Evolutionary conservation across 1,140 invertebrate species (phyloP).

Genomic region (Drepana arcuata): DNA sequence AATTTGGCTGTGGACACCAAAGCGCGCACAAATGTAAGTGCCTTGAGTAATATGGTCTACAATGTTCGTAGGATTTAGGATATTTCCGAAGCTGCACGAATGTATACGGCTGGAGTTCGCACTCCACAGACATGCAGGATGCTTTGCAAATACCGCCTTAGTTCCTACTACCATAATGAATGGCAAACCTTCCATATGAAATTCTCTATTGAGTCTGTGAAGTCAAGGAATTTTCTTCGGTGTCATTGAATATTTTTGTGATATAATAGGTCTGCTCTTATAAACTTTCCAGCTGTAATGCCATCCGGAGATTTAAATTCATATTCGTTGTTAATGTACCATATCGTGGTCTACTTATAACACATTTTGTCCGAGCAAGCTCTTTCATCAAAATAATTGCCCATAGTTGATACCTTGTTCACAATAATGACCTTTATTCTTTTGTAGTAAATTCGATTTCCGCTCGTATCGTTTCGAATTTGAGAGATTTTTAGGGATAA

Average conservation of each 20-base stretch:
- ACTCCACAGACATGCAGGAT: conserved; percentile 18
- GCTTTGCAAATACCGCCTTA: conserved; percentile 19
- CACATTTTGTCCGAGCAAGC: too few relatives aligned
- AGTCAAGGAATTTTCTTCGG: conserved; percentile 4
- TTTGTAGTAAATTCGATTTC: too few relatives aligned
- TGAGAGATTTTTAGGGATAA: too few relatives aligned
- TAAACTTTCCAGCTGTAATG: too few relatives aligned
- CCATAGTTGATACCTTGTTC: too few relatives aligned
- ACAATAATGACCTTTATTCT: too few relatives aligned
- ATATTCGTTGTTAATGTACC: too few relatives aligned
- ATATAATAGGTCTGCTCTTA: too few relatives aligned
- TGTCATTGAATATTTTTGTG: conserved; percentile 6
- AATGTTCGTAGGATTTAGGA: conserved; percentile 46
- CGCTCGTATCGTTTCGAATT: too few relatives aligned
- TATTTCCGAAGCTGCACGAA: conserved; percentile 38
- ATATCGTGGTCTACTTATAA: too few relatives aligned
- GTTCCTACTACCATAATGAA: conserved; percentile 13
- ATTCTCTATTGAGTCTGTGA: conserved; percentile 6
- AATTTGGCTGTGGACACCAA: conserved; percentile 46
- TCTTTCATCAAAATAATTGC: too few relatives aligned
- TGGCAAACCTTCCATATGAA: conserved; percentile 13
- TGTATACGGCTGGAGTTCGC: conserved; percentile 35
- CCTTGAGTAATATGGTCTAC: conserved; percentile 40
- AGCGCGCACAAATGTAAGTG: conserved; percentile 36
- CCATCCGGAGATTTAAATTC: too few relatives aligned